Evolutionary conservation across 2,888 invertebrate species (phyloP).

Genomic region (Chorisops tibialis): DNA sequence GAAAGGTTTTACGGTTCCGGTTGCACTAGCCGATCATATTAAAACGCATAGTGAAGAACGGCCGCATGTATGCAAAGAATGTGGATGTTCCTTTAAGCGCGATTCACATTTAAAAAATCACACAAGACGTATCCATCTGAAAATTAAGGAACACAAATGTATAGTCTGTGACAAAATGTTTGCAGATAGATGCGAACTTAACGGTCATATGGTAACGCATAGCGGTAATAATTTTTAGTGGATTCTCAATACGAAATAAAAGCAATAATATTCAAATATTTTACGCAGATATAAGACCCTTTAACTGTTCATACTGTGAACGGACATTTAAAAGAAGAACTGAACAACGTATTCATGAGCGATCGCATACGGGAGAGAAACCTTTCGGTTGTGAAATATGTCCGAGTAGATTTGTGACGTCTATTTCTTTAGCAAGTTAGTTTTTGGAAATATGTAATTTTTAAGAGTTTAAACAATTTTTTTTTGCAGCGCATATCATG

Average conservation of each 20-base stretch:
- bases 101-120: neutral
- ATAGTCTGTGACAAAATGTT: neutral
- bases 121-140: neutral
- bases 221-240: neutral
- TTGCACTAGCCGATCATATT: neutral
- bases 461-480: neutral
- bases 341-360: neutral
- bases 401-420: slow-evolving; percentile 9
- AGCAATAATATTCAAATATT: neutral
- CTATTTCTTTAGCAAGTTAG: slow-evolving; percentile 15
- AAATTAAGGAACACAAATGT: neutral
- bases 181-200: neutral
- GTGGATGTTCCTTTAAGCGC: neutral
- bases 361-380: slow-evolving; percentile 1
- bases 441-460: neutral
- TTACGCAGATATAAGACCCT: slow-evolving; percentile 2
- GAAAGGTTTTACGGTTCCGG: neutral
- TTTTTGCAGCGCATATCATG: slow-evolving; percentile 3
- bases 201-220: neutral
- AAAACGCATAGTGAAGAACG: neutral
- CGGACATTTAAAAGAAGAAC: slow-evolving; percentile 1
- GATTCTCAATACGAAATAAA: too few species aligned
- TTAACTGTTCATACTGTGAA: slow-evolving; percentile 2
- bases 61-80: neutral
- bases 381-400: slow-evolving; percentile 10